Conservation (phyloP, 2,888 invertebrate genomes). For the Cheilosia vernalis region DNA sequence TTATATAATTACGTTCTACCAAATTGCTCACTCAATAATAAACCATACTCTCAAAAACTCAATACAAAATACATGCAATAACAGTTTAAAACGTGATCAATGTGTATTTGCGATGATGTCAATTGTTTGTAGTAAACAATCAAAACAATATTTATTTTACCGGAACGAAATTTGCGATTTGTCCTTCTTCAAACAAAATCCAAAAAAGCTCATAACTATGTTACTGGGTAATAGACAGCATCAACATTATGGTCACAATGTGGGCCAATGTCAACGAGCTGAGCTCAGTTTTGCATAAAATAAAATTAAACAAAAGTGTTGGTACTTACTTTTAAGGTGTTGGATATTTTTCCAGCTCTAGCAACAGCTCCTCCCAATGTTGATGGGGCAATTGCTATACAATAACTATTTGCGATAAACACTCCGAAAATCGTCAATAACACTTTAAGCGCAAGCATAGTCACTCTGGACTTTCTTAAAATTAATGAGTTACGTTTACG, state of each 20-base stretch:
- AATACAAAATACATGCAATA: no score
- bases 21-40: not conserved
- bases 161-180: slow-evolving; percentile 42
- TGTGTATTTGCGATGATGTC: not conserved
- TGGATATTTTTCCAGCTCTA: slow-evolving; percentile 82
- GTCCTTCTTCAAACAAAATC: slow-evolving; percentile 16
- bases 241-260: not conserved
- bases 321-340: slow-evolving; percentile 82
- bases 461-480: slow-evolving; percentile 52
- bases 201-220: not conserved
- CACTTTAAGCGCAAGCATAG: slow-evolving; percentile 61
- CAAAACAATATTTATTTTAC: not conserved
- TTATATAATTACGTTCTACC: not conserved
- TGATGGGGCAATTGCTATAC: slow-evolving; percentile 82
- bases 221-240: not conserved
- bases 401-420: slow-evolving; percentile 60
- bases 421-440: slow-evolving; percentile 59
- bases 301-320: not conserved
- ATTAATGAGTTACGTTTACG: not conserved
- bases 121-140: not conserved
- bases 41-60: not conserved
- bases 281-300: slow-evolving; percentile 10
- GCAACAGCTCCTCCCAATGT: slow-evolving; percentile 83
- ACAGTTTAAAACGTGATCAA: not conserved
- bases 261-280: slow-evolving; percentile 30